Evolutionary conservation across 2,797 vertebrate species (phyloP).

Genomic region (Gila robusta): DNA sequence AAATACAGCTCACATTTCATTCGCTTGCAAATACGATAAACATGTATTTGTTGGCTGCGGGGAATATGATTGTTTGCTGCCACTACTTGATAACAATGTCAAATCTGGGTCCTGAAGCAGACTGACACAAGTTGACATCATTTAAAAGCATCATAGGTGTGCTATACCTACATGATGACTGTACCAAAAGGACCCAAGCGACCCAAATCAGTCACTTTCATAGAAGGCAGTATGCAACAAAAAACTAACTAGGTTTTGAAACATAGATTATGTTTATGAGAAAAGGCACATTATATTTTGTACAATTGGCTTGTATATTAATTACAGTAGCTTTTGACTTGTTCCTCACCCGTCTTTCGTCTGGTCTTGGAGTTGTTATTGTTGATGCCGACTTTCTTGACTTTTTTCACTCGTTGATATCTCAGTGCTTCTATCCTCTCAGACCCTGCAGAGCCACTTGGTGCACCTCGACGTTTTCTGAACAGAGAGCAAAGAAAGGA

Average conservation of each 20-base stretch:
- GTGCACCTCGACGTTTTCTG: conserved; percentile 84
- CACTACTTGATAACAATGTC: neutral
- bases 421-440: conserved; percentile 99
- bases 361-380: conserved; percentile 96
- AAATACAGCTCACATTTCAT: neutral
- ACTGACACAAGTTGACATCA: neutral
- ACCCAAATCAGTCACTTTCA: neutral
- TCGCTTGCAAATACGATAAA: neutral
- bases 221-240: neutral
- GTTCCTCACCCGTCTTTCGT: conserved; percentile 92
- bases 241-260: neutral
- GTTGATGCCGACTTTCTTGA: conserved; percentile 93
- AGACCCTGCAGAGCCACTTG: conserved; percentile 92
- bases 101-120: neutral
- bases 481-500: conserved; percentile 70
- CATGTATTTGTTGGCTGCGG: neutral
- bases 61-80: neutral
- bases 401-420: conserved; percentile 98
- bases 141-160: neutral
- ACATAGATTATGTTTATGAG: neutral
- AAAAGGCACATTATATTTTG: neutral
- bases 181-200: neutral
- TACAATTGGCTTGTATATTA: neutral
- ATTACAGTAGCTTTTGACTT: neutral
- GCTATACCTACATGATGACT: neutral